Conservation (phyloP, 2,888 invertebrate genomes). For the Brenthis ino region DNA sequence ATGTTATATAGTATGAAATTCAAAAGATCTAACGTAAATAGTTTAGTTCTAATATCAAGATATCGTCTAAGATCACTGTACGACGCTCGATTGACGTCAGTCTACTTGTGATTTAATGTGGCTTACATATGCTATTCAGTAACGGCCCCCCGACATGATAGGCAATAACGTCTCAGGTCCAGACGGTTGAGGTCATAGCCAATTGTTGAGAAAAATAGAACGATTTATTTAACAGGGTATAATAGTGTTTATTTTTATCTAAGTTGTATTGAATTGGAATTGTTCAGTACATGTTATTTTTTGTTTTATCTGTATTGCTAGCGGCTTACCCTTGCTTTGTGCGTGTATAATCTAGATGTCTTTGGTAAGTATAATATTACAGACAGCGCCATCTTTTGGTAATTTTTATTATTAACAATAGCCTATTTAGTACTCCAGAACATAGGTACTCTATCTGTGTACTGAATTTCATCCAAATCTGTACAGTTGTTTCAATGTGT, state of each 20-base stretch:
- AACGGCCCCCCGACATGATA: slow-evolving; percentile 31
- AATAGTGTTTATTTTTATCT: not conserved
- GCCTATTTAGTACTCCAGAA: too few species aligned
- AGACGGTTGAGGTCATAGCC: slow-evolving; percentile 54
- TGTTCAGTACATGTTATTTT: not conserved
- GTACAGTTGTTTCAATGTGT: too few species aligned
- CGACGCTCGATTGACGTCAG: not conserved
- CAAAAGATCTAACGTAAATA: too few species aligned
- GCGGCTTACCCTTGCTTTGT: too few species aligned
- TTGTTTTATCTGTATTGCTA: too few species aligned
- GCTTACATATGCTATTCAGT: slow-evolving; percentile 26
- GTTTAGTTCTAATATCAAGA: not conserved
- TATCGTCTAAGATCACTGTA: not conserved
- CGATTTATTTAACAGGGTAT: slow-evolving; percentile 17
- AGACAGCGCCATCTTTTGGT: too few species aligned
- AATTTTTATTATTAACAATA: too few species aligned
- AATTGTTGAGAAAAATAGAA: slow-evolving; percentile 41
- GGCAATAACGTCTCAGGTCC: slow-evolving; percentile 47
- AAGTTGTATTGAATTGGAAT: not conserved
- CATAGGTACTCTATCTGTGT: too few species aligned
- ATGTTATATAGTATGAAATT: too few species aligned
- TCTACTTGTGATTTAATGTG: slow-evolving; percentile 13
- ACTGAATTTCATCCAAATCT: too few species aligned
- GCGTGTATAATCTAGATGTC: too few species aligned
- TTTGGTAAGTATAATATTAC: too few species aligned